Evolutionary conservation across 2,797 vertebrate genomes (phyloP), one percentile per base, ranked within the genome.

Genomic region (Thunnus albacares): DNA sequence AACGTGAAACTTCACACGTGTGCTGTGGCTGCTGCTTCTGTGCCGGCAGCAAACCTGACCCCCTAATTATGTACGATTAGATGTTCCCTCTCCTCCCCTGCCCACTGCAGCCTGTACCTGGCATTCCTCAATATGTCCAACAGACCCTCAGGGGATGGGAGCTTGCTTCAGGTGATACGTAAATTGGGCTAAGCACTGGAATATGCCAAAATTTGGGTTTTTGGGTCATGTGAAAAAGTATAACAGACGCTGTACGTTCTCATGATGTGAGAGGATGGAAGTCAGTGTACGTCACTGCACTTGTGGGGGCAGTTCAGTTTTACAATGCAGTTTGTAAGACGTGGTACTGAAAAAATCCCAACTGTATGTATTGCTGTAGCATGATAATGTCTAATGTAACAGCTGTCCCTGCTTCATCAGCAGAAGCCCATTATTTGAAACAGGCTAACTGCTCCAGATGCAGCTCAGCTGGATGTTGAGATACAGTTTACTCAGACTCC

Each of bases 51-150:
- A 71, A 72, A 82, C 79, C 63, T 41, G 26, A 89, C 78, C 89
- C 89, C 66, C 64, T 93, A 93, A 93, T 94, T 93, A 93, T 58
- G 57, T 79, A 66, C 83, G 52, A 92, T 93, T 93, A 91, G 82
- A 73, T 43, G 78, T 75, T 83, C 60, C 72, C 60, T 81, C 78
- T 78, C 88, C 69, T 76, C 75, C 41, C 77, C 74, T 56, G 68
- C 71, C 71, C 45, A 4, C 72, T 63, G 83, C 88, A 69, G 74
- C 70, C 60, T 71, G 83, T 85, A 87, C 92, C 93, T 93, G 90
- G 90, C 82, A 88, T 89, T 90, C 77, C 89, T 93, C 86, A 93
- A 26, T 57, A 14, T 71, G 85, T 88, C 82, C 84, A 62, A 64
- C 0, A 79, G 51, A 30, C 78, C 83, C 68, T 52, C 68, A 75